Conservation (phyloP, 2,888 invertebrate genomes). For the Athripsodes cinereus region DNA sequence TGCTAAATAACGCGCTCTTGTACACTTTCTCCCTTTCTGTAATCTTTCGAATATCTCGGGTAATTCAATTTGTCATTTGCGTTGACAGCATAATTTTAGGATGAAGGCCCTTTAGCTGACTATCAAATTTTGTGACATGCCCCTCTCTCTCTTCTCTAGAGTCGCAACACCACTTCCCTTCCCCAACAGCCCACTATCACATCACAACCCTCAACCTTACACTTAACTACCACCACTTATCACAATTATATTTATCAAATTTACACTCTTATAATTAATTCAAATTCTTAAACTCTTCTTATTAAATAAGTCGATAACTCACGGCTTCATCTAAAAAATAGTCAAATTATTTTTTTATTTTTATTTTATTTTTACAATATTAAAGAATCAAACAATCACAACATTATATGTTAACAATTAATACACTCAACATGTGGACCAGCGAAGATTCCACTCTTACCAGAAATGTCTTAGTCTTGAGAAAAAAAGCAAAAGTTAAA, state of each 20-base stretch:
- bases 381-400: too few relatives aligned
- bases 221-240: not conserved
- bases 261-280: not conserved
- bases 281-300: too few relatives aligned
- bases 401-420: too few relatives aligned
- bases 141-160: conserved; percentile 29
- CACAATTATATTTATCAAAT: not conserved
- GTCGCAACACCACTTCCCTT: conserved; percentile 8
- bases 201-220: not conserved
- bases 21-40: conserved; percentile 27
- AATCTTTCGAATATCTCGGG: conserved; percentile 27
- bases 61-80: conserved; percentile 29
- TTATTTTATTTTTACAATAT: too few relatives aligned
- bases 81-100: conserved; percentile 28
- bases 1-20: conserved; percentile 28
- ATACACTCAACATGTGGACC: too few relatives aligned
- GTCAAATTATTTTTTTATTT: too few relatives aligned
- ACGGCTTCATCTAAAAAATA: too few relatives aligned
- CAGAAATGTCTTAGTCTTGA: too few relatives aligned
- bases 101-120: conserved; percentile 27
- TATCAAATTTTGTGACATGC: conserved; percentile 12
- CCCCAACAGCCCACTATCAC: not conserved
- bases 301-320: too few relatives aligned
- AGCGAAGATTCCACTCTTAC: too few relatives aligned
- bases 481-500: too few relatives aligned